Percentiles rank a stretch among this genome's conserved stretches.
Conservation (phyloP, 2,113 vertebrate species). For the Urocitellus parryii region DNA sequence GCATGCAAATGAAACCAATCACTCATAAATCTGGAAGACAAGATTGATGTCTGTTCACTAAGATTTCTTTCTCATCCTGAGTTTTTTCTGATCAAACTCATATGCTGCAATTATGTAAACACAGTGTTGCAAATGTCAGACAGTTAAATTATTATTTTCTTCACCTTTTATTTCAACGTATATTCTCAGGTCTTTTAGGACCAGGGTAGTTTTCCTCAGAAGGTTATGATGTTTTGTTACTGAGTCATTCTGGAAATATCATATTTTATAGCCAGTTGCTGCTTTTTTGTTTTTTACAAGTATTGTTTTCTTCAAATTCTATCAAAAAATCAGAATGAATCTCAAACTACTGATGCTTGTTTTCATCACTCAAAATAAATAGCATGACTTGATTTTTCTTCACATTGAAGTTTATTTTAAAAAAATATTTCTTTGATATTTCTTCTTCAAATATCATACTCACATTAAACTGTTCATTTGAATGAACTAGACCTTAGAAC, state of each 20-base stretch:
- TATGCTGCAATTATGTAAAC: not conserved
- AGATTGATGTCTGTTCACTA: not conserved
- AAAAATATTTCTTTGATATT: conserved; percentile 7
- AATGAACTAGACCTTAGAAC: not conserved
- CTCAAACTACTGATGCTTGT: not conserved
- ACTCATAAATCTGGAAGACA: not conserved
- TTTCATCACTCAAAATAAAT: conserved; percentile 26
- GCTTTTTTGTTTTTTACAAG: not conserved
- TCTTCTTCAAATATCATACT: not conserved
- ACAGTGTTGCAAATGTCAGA: not conserved
- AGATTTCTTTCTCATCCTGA: not conserved
- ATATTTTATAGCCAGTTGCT: not conserved
- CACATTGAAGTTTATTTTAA: not conserved
- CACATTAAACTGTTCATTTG: not conserved
- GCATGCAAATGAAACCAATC: not conserved
- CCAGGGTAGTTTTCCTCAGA: not conserved
- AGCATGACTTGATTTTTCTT: not conserved
- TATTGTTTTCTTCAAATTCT: not conserved
- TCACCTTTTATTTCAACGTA: not conserved
- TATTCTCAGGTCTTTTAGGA: not conserved
- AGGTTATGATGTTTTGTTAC: not conserved
- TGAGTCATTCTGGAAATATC: not conserved
- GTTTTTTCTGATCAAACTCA: not conserved
- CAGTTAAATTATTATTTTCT: not conserved
- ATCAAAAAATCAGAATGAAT: conserved; percentile 17